Base-by-base conservation (phyloP, 2,113 vertebrate species). In the Eudyptes chrysolophus region DNA sequence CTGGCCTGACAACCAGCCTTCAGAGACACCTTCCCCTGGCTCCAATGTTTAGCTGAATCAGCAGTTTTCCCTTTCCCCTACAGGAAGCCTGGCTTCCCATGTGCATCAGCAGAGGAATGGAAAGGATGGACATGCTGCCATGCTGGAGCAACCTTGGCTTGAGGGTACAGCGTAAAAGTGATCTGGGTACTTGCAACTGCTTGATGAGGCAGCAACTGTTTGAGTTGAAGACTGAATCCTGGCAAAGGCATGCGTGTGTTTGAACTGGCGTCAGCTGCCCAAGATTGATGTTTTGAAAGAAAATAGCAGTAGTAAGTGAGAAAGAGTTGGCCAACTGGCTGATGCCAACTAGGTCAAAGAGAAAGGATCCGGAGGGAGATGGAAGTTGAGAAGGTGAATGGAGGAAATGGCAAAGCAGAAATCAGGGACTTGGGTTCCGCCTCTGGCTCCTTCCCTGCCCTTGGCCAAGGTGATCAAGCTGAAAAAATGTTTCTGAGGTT, bases 121-220 rank as follows among this genome's bases (percentile, higher is more conserved):
- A 7, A 51, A 64, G 69, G 65, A 46, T 4, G 57, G 77, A 52
- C 25, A 30, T 0, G 0, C 20, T 26, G 27, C 66, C 4, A 0
- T 14, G 69, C 65, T 51, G 34, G 76, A 91, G 46, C 71, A 90
- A 16, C 65, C 55, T 48, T 15, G n/a, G 51, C 68, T 61, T 24
- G 40, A 74, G 54, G 49, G 49, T 22, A 38, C 25, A 8, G 34
- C 1, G 0, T 15, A 8, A 55, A 75, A 82, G 10, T 6, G 1
- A 15, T 26, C 57, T 48, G 48, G 76, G 74, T 4, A 11, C 60
- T 49, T 55, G 52, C 18, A 57, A 0, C 22, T 78, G 72, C 72
- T 36, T 51, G 16, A 16, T 12, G 38, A 36, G 18, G 29, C 76
- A 24, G n/a, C 20, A 24, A 3, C 20, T 29, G 3, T 20, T 44